Conservation (phyloP, 2,888 invertebrate genomes). For the Molorchus minor region DNA sequence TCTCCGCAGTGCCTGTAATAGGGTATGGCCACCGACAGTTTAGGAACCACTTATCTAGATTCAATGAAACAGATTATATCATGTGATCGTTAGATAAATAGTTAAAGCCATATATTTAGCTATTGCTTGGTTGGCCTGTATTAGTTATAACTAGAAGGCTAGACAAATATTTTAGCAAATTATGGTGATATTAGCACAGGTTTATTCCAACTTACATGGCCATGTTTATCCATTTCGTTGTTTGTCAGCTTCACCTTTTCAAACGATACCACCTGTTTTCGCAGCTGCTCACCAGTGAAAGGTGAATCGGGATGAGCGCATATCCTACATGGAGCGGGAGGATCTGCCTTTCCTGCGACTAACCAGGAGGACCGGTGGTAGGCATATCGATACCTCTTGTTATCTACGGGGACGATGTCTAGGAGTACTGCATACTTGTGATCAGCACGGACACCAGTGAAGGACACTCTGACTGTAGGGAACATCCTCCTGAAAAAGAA, state of each 20-base stretch:
- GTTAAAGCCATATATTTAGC: too few relatives aligned
- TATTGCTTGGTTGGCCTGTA: too few relatives aligned
- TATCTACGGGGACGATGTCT: conserved; percentile 97
- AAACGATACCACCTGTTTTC: conserved; percentile 96
- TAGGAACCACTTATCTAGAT: too few relatives aligned
- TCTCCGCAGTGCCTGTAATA: too few relatives aligned
- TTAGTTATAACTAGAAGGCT: not conserved
- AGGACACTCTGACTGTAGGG: conserved; percentile 94
- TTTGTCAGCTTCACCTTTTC: conserved; percentile 99
- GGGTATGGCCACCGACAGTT: too few relatives aligned
- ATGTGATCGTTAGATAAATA: too few relatives aligned
- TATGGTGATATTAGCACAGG: not conserved
- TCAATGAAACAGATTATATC: too few relatives aligned
- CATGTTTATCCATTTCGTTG: conserved; percentile 96
- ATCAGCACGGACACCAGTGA: conserved; percentile 83
- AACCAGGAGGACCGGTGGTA: conserved; percentile 99
- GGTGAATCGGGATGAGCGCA: conserved; percentile 98
- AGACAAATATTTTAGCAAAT: not conserved
- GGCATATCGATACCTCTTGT: conserved; percentile 95
- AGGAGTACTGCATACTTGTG: conserved; percentile 91
- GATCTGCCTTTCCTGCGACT: conserved; percentile 98
- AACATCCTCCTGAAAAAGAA: conserved; percentile 89
- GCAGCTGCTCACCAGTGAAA: conserved; percentile 92
- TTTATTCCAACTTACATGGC: conserved; percentile 93
- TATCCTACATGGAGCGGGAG: conserved; percentile 90